Evolutionary conservation across 2,113 vertebrate species (phyloP), one percentile per base, ranked within the genome.

Genomic region (Pseudopodoces humilis): DNA sequence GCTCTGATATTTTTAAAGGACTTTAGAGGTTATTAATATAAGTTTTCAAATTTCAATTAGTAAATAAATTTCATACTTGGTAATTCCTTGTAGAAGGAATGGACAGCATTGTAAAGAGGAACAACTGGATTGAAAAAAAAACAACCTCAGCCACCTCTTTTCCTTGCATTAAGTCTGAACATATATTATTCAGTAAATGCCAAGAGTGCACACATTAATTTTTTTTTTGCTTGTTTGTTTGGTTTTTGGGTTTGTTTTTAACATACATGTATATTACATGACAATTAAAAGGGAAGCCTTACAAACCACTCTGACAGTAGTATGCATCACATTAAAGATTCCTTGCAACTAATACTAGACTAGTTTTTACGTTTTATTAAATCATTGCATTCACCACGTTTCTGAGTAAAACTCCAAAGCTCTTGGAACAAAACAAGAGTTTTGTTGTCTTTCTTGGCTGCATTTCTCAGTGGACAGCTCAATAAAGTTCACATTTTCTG

Each of bases 1-100:
- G 9, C 1, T 56, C 35, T 60, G 19, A 60, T 60, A 0, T 84
- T 87, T 81, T 55, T 10, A 71, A 77, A 55, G 24, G 23, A 47
- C 79, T 55, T 27, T 39, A 33, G 72, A 18, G 2, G 69, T 97
- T 87, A 82, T 90, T 86, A 94, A 87, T 82, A 55, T 43, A 88
- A 94, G 55, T 87, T 96, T 95, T 92, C 19, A 83, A 21, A 59
- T 69, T 44, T 83, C 62, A 90, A 80, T 92, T 91, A 84, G 59
- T 75, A 87, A 96, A 88, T 94, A 1, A 31, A 96, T 97, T 96
- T 93, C 67, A 50, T 89, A 47, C 44, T 94, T 90, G 37, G 59
- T 92, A 87, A 77, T 92, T 71, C 43, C 92, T 90, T 96, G 55
- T 50, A 47, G 93, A 88, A 86, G 74, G 44, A 59, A 96, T 43